A percentile compares a stretch with the other conserved stretches of the same genome.
These are phyloP conservation scores for Ligdia adustata DNA, from an alignment of 2,888 invertebrate genomes.

Conservation along the genomic window DNA sequence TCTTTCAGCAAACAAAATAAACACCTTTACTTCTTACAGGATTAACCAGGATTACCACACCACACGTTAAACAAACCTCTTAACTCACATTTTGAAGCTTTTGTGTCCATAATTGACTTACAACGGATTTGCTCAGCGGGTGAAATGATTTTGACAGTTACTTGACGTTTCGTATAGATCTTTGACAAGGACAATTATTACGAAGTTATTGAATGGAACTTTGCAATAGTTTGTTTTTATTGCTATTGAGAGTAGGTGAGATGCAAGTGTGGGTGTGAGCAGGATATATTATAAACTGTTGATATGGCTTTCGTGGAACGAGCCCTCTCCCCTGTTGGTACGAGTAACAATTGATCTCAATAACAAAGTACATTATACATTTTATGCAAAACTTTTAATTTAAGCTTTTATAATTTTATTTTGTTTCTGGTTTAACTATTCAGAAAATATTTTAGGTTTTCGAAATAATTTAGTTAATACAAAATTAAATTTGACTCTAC, in stretches of 20 bases:
- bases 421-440: too few relatives aligned
- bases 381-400: too few relatives aligned
- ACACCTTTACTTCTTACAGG: background rate
- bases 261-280: slow-evolving; percentile 31
- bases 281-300: slow-evolving; percentile 22
- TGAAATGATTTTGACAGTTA: slow-evolving; percentile 40
- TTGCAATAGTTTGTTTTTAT: slow-evolving; percentile 36
- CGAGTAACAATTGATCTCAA: too few relatives aligned
- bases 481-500: too few relatives aligned
- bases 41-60: slow-evolving; percentile 54
- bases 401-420: too few relatives aligned
- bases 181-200: too few relatives aligned
- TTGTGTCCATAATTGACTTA: slow-evolving; percentile 62
- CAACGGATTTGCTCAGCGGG: slow-evolving; percentile 51
- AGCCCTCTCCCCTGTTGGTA: too few relatives aligned
- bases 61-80: slow-evolving; percentile 51
- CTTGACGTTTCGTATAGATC: slow-evolving; percentile 29
- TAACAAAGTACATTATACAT: too few relatives aligned
- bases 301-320: slow-evolving; percentile 28
- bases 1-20: too few relatives aligned
- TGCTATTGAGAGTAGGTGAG: slow-evolving; percentile 26
- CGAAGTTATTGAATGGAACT: too few relatives aligned
- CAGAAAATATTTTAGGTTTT: too few relatives aligned
- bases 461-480: too few relatives aligned
- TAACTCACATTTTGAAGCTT: slow-evolving; percentile 54